Percentiles rank a stretch among this genome's conserved stretches.
These are phyloP conservation scores for Euclidia mi DNA, from an alignment of 2,888 invertebrate genomes.

Conservation along the genomic window DNA sequence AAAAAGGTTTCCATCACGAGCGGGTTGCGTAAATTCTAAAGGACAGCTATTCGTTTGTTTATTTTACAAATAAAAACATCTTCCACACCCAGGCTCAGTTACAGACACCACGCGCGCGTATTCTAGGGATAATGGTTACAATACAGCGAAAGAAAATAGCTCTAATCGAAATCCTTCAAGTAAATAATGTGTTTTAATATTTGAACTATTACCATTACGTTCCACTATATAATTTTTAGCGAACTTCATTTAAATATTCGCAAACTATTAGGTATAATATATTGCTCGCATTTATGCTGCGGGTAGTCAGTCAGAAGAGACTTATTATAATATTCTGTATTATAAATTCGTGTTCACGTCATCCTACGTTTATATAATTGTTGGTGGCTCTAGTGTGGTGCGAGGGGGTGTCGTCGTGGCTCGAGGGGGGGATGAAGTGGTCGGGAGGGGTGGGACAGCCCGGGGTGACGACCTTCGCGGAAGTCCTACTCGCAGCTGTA, in stretches of 20 bases:
- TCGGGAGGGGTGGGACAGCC: conserved; percentile 38
- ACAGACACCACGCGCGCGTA: conserved; percentile 23
- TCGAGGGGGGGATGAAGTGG: conserved; percentile 13
- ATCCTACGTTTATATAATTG: conserved; percentile 13
- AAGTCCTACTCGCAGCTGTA: conserved; percentile 69
- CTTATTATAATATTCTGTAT: too few species aligned
- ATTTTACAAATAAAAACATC: conserved; percentile 48
- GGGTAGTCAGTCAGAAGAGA: too few species aligned
- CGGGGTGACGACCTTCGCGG: conserved; percentile 70
- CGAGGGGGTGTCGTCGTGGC: conserved; percentile 27
- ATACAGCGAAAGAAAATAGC: too few species aligned
- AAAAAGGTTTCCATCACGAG: conserved; percentile 30
- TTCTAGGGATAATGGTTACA: neutral
- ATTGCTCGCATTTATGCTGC: too few species aligned
- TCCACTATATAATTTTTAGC: too few species aligned
- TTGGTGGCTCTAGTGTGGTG: conserved; percentile 38
- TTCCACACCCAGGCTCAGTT: conserved; percentile 24
- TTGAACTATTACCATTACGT: too few species aligned
- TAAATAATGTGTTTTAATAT: too few species aligned
- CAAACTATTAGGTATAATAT: too few species aligned
- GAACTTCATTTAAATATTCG: too few species aligned
- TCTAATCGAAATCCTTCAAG: too few species aligned
- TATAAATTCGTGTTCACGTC: neutral
- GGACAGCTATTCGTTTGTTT: conserved; percentile 49
- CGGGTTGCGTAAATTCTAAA: conserved; percentile 42